These are phyloP conservation scores for Montipora sp. DNA, from an alignment of 64 coral and sea anemone species.

Conservation along the genomic window DNA sequence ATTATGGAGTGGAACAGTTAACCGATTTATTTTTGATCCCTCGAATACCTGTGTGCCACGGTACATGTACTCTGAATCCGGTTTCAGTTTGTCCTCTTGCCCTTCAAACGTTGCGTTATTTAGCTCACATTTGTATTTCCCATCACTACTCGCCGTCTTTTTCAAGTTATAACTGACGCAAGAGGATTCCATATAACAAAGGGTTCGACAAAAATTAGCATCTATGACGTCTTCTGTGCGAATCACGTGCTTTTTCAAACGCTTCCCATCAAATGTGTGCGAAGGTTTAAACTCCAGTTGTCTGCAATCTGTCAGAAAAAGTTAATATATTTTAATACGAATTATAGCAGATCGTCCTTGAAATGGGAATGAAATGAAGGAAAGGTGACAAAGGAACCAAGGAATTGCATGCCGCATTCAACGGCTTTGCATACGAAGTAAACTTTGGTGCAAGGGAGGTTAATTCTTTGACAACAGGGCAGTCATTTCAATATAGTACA, in stretches of 20 bases:
- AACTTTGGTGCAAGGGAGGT: too few species aligned
- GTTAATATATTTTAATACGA: too few species aligned
- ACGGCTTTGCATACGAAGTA: too few species aligned
- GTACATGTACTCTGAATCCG: background rate
- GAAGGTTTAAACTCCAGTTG: background rate
- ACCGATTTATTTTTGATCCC: too few species aligned
- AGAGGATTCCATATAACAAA: slow-evolving; percentile 2
- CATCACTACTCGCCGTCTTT: background rate
- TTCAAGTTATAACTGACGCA: slow-evolving; percentile 23
- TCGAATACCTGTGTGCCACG: background rate
- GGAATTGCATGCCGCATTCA: too few species aligned
- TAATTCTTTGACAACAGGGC: too few species aligned
- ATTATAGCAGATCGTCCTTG: too few species aligned
- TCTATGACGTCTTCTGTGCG: background rate
- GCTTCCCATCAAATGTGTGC: background rate
- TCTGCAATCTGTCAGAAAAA: background rate
- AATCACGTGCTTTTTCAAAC: slow-evolving; percentile 9
- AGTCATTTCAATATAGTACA: too few species aligned
- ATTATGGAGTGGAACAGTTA: too few species aligned
- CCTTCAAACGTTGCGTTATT: slow-evolving; percentile 11
- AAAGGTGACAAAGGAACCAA: too few species aligned
- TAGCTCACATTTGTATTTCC: background rate
- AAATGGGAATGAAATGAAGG: too few species aligned
- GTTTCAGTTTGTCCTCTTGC: background rate
- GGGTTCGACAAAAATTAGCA: background rate